phyloP scores from a whole-genome alignment of 2,113 vertebrate species.

The Scytalopus superciliaris region DNA sequence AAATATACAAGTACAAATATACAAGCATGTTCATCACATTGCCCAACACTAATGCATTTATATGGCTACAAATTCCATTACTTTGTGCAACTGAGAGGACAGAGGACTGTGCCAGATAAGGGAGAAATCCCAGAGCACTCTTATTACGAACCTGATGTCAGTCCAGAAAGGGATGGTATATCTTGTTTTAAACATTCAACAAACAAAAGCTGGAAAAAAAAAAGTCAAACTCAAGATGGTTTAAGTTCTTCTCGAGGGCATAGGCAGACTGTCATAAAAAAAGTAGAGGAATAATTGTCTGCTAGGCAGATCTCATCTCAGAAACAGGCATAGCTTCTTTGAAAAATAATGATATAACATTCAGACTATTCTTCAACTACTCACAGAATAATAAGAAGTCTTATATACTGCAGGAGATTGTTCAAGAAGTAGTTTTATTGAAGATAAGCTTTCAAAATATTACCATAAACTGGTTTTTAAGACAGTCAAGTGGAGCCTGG shows the following conservation, averaged over 20 bases:
- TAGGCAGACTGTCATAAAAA: background rate
- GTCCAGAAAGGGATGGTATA: background rate
- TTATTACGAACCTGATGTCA: conserved; percentile 34
- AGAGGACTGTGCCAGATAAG: background rate
- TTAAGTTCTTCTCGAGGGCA: background rate
- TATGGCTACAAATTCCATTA: conserved; percentile 36
- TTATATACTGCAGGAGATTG: background rate
- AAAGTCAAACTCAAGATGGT: background rate
- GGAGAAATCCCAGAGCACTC: conserved; percentile 11
- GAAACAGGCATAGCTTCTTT: background rate
- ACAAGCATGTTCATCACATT: conserved; percentile 19
- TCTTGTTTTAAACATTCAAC: conserved; percentile 8
- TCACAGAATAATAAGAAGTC: background rate
- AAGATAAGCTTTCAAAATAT: conserved; percentile 39
- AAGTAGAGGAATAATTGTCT: background rate
- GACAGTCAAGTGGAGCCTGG: background rate
- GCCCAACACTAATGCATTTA: conserved; percentile 31
- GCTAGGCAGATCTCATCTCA: background rate
- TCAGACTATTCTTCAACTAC: background rate
- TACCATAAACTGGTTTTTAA: conserved; percentile 15
- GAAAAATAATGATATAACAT: background rate
- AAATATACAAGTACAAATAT: conserved; percentile 40
- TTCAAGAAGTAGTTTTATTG: background rate
- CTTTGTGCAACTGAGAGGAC: conserved; percentile 1
- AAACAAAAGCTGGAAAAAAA: background rate